These are phyloP conservation scores for Agriotes lineatus DNA, from an alignment of 2,888 invertebrate genomes.

Conservation along the genomic window DNA sequence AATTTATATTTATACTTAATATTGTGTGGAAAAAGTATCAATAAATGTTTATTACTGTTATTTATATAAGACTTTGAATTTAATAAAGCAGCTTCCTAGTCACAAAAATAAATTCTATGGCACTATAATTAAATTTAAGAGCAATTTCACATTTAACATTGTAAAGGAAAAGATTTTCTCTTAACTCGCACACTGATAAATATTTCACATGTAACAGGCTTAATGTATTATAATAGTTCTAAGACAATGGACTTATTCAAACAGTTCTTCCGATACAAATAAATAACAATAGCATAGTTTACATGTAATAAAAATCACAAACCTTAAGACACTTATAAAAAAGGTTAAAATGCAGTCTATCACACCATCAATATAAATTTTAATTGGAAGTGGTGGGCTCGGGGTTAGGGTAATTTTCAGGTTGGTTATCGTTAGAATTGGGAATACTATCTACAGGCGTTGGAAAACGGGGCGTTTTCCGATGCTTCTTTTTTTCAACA, in stretches of 20 bases:
- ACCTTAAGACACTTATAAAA: constrained; percentile 41
- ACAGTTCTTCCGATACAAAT: neutral
- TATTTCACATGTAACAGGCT: too few species aligned
- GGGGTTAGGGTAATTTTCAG: constrained; percentile 6
- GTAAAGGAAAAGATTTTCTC: neutral
- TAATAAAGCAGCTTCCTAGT: neutral
- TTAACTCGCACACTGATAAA: neutral
- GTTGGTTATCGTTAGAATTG: neutral
- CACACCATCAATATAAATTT: constrained; percentile 13
- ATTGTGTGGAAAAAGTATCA: constrained; percentile 36
- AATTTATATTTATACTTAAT: constrained; percentile 41
- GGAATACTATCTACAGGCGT: neutral
- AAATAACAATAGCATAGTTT: constrained; percentile 21
- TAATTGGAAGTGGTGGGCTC: constrained; percentile 17
- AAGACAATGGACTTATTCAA: too few species aligned
- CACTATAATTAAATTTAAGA: neutral
- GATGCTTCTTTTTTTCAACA: constrained; percentile 72
- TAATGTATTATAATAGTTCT: too few species aligned
- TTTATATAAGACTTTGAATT: constrained; percentile 5
- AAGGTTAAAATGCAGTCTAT: constrained; percentile 25
- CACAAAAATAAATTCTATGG: neutral
- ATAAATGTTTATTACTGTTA: constrained; percentile 43
- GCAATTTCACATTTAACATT: neutral
- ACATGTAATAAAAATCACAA: constrained; percentile 38
- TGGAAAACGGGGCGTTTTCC: constrained; percentile 13